These are phyloP conservation scores for Drosophila yakuba DNA, from an alignment of 1,140 invertebrate species.

Conservation along the genomic window DNA sequence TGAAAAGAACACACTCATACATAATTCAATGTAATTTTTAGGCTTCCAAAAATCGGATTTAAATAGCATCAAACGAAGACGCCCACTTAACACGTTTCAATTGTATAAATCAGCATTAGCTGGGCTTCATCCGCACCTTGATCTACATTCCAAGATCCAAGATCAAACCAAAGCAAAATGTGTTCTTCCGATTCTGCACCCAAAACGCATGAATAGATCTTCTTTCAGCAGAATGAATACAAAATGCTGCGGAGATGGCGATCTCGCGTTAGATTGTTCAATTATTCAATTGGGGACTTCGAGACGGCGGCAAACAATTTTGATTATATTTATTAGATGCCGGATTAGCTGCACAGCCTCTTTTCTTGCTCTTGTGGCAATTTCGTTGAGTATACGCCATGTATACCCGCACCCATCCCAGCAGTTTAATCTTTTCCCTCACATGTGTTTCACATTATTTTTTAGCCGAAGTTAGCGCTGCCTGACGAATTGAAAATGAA, in stretches of 20 bases:
- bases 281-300: conserved; percentile 72
- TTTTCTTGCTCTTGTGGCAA: conserved; percentile 20
- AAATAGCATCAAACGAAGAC: not conserved
- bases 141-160: conserved; percentile 28
- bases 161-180: conserved; percentile 7
- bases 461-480: not conserved
- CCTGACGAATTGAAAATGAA: not conserved
- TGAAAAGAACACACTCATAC: no score
- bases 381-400: conserved; percentile 65
- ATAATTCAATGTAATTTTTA: not conserved
- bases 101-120: conserved; percentile 4
- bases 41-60: not conserved
- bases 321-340: conserved; percentile 72
- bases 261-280: conserved; percentile 62
- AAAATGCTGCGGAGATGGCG: not conserved
- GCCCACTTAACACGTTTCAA: not conserved
- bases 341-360: conserved; percentile 48
- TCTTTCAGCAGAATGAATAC: conserved; percentile 5
- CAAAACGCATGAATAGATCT: conserved; percentile 22
- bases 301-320: conserved; percentile 31
- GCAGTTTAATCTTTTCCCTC: conserved; percentile 10
- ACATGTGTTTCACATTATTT: conserved; percentile 23
- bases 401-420: conserved; percentile 17
- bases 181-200: not conserved
- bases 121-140: conserved; percentile 9